Evolutionary conservation across 1,140 invertebrate species (phyloP), one percentile per base, ranked within the genome.

Genomic region (Drosophila aff.): DNA sequence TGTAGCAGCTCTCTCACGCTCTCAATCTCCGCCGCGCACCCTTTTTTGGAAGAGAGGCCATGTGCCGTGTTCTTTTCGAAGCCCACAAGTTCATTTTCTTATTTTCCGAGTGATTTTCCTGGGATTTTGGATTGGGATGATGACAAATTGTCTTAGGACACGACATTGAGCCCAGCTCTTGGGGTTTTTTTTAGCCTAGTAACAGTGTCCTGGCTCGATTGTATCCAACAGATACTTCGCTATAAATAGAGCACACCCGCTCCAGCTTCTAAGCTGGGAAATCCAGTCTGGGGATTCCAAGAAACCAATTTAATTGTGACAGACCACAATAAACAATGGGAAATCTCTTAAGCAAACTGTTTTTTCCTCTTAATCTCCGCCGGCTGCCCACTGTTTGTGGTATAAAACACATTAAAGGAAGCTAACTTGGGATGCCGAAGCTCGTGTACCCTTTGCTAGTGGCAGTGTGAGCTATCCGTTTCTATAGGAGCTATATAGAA

Each of bases 311-410:
- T 63, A 59, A 52, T 76, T 75, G 73, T 68, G 65, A 58, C 57
- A 77, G 38, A 67, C 69, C 69, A 72, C 52, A 73, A 73, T 73
- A 72, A 73, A 73, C 69, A 73, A 73, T 59, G 31, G 49, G 21
- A 60, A 57, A 86, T 76, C 68, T 76, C 65, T 79, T 78, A 36
- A 43, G 55, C 53, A 76, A 82, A 87, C 79, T 89, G 85, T 87
- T 89, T 89, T 87, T 87, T 87, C 83, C 84, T 71, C 38, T 52
- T 73, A 73, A 73, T 83, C 68, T 58, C 60, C 61, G 65, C 58
- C 65, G 63, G 41, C 72, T 41, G 41, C 47, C 75, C 63, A 50
- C 40, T 81, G 81, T 85, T 85, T 83, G 77, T 49, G 44, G 49
- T 62, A 71, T 44, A 73, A 79, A 55, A 57, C 40, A 40, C 53